These are phyloP conservation scores for Echinops telfairi DNA, from an alignment of 2,113 vertebrate species.

Conservation along the genomic window DNA sequence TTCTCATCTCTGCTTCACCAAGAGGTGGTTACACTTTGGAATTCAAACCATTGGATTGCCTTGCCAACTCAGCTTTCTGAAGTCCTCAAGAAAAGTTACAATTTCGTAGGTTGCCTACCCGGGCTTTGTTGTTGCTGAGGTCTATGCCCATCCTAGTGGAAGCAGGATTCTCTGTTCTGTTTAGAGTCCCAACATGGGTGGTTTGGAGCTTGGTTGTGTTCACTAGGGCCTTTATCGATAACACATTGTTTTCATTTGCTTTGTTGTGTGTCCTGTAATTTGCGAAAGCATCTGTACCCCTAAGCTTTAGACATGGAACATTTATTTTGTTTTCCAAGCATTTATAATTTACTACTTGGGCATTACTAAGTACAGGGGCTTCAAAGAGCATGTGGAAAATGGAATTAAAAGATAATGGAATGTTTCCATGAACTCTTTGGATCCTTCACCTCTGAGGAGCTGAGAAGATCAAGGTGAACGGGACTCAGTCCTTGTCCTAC, in stretches of 20 bases:
- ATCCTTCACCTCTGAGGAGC: too few species aligned
- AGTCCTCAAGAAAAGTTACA: background rate
- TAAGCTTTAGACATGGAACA: background rate
- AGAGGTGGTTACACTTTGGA: background rate
- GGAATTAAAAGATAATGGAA: too few species aligned
- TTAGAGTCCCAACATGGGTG: background rate
- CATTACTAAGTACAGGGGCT: background rate
- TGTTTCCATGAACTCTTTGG: too few species aligned
- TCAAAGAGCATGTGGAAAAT: too few species aligned
- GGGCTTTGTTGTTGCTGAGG: background rate
- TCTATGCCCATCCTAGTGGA: fast-evolving
- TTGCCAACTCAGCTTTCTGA: background rate
- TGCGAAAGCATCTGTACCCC: background rate
- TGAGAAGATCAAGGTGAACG: background rate
- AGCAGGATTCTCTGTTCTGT: background rate
- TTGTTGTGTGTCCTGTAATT: background rate
- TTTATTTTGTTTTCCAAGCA: background rate
- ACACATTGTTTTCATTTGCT: background rate
- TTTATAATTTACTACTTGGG: background rate
- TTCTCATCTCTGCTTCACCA: background rate
- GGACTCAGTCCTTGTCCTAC: background rate
- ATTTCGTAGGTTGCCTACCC: background rate
- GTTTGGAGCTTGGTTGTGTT: background rate
- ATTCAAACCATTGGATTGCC: background rate
- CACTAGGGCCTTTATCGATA: background rate